Base-by-base conservation (phyloP, 2,888 invertebrate genomes). In the Podabrus alpinus region DNA sequence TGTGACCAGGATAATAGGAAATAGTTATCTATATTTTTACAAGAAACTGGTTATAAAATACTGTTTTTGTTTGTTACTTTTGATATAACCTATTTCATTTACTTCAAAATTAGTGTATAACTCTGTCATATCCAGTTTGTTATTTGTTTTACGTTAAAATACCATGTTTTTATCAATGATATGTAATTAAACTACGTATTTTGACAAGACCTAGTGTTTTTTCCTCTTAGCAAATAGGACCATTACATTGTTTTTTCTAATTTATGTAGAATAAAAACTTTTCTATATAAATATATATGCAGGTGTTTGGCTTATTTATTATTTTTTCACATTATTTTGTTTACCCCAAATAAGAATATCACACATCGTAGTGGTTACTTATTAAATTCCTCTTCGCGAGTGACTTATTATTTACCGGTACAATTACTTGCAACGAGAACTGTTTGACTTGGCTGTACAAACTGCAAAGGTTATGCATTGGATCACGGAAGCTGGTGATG, bases 1-100 rank as follows among this genome's bases (percentile, higher is more conserved):
- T 96, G 95, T 90, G 94, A 94, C 85, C 75, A 75, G 61, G 75
- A 75, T 71, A 73, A 69, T 75, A 77, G 74, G 70, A 77, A 77
- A 72, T 77, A 77, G 75, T 74, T 45, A 21, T 74, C 24, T 72
- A 59, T 68, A 15, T 69, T 68, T 66, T 68, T 75, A 67, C 68
- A 66, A 62, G 59, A 71, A 64, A 61, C 59, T 62, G 68, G 73
- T 73, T 73, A 73, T 73, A 59, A 69, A 61, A 59, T 72, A 73
- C 71, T 64, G 62, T 68, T 73, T n/a, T 76, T 73, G 73, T 76
- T 76, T 73, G 73, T 76, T 73, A 73, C 71, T 73, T 73, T 76
- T 76, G 76, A 73, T 76, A 73, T 76, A 73, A 73, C 70, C 59
- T 73, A 73, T 66, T 68, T 66, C 71, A 76, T 74, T 74, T 74